Percentiles rank a stretch among this genome's conserved stretches.
phyloP scores from a whole-genome alignment of 2,888 invertebrate genomes.

The Dyspetes luteomarginatus region DNA sequence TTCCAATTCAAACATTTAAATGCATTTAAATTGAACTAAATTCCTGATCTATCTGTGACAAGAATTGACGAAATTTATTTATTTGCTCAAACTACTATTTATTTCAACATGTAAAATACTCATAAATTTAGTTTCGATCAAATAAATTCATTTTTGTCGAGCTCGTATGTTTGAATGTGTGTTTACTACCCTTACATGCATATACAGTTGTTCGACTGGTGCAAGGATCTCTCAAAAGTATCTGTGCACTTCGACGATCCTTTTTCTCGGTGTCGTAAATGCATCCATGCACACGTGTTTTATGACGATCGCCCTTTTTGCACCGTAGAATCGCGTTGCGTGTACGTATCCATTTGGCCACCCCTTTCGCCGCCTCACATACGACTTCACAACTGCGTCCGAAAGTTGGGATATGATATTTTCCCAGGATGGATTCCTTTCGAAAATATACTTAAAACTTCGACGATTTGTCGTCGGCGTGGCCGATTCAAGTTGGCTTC shows the following conservation, averaged over 20 bases:
- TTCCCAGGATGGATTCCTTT: conserved; percentile 76
- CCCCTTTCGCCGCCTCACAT: conserved; percentile 45
- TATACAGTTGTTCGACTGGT: neutral
- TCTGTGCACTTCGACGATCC: conserved; percentile 34
- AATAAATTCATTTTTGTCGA: neutral
- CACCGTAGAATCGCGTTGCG: conserved; percentile 22
- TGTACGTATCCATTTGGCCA: neutral
- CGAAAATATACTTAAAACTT: conserved; percentile 81
- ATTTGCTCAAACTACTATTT: neutral
- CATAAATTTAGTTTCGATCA: neutral
- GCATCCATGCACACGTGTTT: conserved; percentile 80
- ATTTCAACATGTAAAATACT: neutral
- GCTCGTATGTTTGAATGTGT: neutral
- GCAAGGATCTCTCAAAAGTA: conserved; percentile 46
- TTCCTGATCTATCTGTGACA: neutral
- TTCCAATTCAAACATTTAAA: neutral
- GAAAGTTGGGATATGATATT: conserved; percentile 68
- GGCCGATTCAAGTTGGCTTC: conserved; percentile 68
- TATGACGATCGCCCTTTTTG: conserved; percentile 72
- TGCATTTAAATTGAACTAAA: neutral
- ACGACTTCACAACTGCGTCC: conserved; percentile 26
- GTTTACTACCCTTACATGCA: neutral
- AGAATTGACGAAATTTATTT: neutral
- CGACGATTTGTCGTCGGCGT: conserved; percentile 77
- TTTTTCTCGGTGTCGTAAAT: conserved; percentile 67